Evolutionary conservation across 2,888 invertebrate genomes (phyloP), one percentile per base, ranked within the genome.

Genomic region (Netelia fuscicornis): DNA sequence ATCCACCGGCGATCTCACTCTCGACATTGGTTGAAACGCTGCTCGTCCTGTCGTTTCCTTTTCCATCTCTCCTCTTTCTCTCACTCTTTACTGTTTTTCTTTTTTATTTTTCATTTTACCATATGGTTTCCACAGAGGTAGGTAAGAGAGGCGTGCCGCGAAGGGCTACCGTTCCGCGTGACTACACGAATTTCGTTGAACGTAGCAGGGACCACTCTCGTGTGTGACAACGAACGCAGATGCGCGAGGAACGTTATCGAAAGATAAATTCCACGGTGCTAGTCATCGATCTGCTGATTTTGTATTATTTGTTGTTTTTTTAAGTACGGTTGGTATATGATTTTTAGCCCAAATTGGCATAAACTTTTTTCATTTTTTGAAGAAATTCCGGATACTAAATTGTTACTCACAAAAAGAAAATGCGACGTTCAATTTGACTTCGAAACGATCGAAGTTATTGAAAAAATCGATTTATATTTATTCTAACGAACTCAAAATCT

Each of bases 1-100:
- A 23, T 72, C 71, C 44, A 77, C 86, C 85, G 87, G 79, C 70
- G 86, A 88, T 88, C 83, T 82, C 56, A 75, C 71, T 75, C 81
- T 75, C 81, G 83, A 79, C 83, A 86, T 85, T 72, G 76, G 83
- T 80, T 85, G 83, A 86, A 86, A 83, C 71, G 67, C 78, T 83
- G 72, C 72, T 64, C 48, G 58, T 30, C 68, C 84, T 68, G 37
- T 67, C 44, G 74, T 48, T 62, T 54, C 42, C 56, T 44, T 58
- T 17, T 67, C 20, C 30, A 5, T 30, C 30, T 30, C 58, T 9
- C n/a, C 17, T 44, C 30, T 75, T 71, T 85, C 56, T 74, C 67
- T 48, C 48, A 13, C 62, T 81, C 70, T 68, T 64, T 64, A 62
- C 70, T 54, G 42, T 68, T 78, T 71, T 48, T 62, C 48, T 56